Conservation (phyloP, 2,888 invertebrate species). For the Baccha elongata region DNA sequence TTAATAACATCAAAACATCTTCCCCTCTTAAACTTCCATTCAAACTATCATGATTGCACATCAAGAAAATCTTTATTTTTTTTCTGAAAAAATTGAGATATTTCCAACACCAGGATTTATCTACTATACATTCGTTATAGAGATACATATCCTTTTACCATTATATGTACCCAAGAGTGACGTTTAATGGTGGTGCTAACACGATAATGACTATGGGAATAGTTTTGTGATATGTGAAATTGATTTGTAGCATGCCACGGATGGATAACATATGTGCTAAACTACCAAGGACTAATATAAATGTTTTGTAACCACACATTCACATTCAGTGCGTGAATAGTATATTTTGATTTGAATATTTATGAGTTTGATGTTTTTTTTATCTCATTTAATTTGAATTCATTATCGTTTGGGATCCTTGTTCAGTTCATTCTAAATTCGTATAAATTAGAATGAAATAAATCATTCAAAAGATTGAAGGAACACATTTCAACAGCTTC, state of each 20-base stretch:
- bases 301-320: neutral
- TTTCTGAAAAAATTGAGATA: neutral
- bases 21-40: too few relatives aligned
- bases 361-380: neutral
- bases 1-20: too few relatives aligned
- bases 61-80: neutral
- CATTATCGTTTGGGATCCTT: neutral
- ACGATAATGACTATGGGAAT: conserved; percentile 14
- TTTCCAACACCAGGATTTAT: neutral
- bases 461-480: too few relatives aligned
- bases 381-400: neutral
- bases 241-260: conserved; percentile 35
- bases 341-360: neutral
- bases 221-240: conserved; percentile 16
- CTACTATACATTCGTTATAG: too few relatives aligned
- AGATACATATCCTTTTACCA: neutral
- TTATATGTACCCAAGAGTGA: neutral
- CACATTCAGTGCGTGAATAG: neutral
- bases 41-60: neutral
- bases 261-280: neutral
- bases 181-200: conserved; percentile 31
- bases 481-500: too few relatives aligned
- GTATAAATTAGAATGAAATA: too few relatives aligned
- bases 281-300: neutral
- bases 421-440: too few relatives aligned